Evolutionary conservation across 2,888 invertebrate species (phyloP), one percentile per base, ranked within the genome.

Genomic region (Caenorhabditis wallacei): DNA sequence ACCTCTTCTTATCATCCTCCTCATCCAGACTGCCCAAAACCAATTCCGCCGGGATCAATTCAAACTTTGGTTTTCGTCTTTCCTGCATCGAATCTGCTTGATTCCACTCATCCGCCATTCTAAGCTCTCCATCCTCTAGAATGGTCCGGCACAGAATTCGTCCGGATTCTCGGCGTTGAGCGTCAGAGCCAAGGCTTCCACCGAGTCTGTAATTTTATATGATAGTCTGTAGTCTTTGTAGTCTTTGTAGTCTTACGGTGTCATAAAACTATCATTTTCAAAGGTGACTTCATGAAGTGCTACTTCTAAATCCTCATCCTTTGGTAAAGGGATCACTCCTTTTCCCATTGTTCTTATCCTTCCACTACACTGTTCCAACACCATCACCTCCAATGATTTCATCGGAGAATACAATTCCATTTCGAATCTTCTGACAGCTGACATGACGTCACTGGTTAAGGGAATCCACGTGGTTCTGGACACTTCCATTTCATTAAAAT

Each of bases 401-500:
- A 71, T 63, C 43, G 70, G 71, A 16, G 71, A 82, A 40, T 48
- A 57, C 10, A 78, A 26, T 18, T 84, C 84, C 68, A 84, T 10
- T 43, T 84, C 80, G 43, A 84, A 75, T 57, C 80, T 22, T 20
- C 53, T 53, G 48, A 61, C 54, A 54, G 56, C 66, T 0, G 68
- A 35, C 70, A 76, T 76, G 20, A 84, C 40, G 59, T 68, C 61
- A 13, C 56, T 35, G 35, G 43, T 63, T 24, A 84, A 35, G 10
- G 75, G 70, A 22, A 80, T 54, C 80, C 80, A 84, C 4, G 53
- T 30, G 0, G 84, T 84, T 13, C 61, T 37, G 40, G 64, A 48
- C 11, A 84, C 84, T 72, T 76, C 71, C 26, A 68, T 76, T 5
- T 76, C 80, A 26, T 84, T 84, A 30, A 71, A 84, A 59, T 66